Evolutionary conservation across 2,797 vertebrate species (phyloP).

Genomic region (Nannoperca australis): DNA sequence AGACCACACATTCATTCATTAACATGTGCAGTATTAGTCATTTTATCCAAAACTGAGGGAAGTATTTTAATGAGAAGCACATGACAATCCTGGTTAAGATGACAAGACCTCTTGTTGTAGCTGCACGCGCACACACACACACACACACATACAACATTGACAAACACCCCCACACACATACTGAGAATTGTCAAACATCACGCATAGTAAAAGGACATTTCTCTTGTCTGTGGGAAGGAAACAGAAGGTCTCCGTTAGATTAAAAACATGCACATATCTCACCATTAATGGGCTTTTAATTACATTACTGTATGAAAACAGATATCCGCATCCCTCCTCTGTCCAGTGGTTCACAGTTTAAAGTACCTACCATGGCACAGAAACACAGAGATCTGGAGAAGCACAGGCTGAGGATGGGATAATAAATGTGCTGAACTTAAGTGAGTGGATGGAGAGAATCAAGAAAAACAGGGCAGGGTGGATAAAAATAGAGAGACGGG

Average conservation of each 20-base stretch:
- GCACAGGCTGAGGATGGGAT: conserved; percentile 9
- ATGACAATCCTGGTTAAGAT: conserved; percentile 73
- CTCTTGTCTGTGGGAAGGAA: conserved; percentile 33
- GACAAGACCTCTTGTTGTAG: conserved; percentile 61
- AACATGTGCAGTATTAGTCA: conserved; percentile 43
- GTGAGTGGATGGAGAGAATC: conserved; percentile 3
- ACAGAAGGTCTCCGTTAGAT: conserved; percentile 32
- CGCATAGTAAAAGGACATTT: conserved; percentile 20
- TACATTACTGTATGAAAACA: conserved; percentile 45
- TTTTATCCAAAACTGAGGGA: conserved; percentile 58
- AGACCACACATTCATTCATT: conserved; percentile 25
- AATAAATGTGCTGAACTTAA: conserved; percentile 6
- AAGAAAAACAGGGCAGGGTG: not conserved
- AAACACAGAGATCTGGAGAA: conserved; percentile 19
- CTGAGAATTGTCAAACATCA: conserved; percentile 41
- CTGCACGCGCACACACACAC: conserved; percentile 33
- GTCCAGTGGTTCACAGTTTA: conserved; percentile 6
- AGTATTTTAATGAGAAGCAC: conserved; percentile 78
- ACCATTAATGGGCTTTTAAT: conserved; percentile 46
- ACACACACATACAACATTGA: conserved; percentile 7
- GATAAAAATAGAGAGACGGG: conserved; percentile 27
- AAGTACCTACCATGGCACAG: conserved; percentile 25
- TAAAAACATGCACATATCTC: conserved; percentile 33
- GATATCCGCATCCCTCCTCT: conserved; percentile 17
- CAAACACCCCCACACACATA: conserved; percentile 14